These are phyloP conservation scores for Pseudocheirus occidentalis DNA, from an alignment of 2,797 vertebrate species.

Conservation along the genomic window DNA sequence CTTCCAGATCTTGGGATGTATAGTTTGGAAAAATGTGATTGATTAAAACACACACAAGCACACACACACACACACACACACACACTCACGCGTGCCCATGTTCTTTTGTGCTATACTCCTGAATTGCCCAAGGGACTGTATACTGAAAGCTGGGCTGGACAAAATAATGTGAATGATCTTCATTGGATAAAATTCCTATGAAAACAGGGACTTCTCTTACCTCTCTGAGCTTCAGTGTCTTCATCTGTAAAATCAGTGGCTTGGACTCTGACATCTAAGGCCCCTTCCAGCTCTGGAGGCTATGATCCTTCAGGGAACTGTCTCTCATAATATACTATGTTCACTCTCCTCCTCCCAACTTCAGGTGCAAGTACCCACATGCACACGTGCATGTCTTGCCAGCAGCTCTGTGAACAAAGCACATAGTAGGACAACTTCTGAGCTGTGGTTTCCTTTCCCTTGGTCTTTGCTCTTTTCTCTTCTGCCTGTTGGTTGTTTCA, in stretches of 20 bases:
- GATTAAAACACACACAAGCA: not conserved
- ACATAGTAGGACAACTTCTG: not conserved
- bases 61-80: not conserved
- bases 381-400: not conserved
- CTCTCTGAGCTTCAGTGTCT: not conserved
- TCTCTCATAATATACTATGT: not conserved
- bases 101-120: not conserved
- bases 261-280: not conserved
- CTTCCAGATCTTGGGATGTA: not conserved
- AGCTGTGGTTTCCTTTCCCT: slow-evolving; percentile 74
- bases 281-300: not conserved
- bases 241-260: not conserved
- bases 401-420: not conserved
- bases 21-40: not conserved
- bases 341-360: not conserved
- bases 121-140: not conserved
- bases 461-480: slow-evolving; percentile 77
- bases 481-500: slow-evolving; percentile 68
- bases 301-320: not conserved
- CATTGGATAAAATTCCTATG: not conserved
- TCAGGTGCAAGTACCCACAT: not conserved
- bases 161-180: not conserved
- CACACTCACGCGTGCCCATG: no score
- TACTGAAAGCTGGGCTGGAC: not conserved
- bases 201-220: not conserved